A percentile compares a stretch with the other conserved stretches of the same genome.
Evolutionary conservation across 2,797 vertebrate genomes (phyloP).

Genomic region (Netta rufina): DNA sequence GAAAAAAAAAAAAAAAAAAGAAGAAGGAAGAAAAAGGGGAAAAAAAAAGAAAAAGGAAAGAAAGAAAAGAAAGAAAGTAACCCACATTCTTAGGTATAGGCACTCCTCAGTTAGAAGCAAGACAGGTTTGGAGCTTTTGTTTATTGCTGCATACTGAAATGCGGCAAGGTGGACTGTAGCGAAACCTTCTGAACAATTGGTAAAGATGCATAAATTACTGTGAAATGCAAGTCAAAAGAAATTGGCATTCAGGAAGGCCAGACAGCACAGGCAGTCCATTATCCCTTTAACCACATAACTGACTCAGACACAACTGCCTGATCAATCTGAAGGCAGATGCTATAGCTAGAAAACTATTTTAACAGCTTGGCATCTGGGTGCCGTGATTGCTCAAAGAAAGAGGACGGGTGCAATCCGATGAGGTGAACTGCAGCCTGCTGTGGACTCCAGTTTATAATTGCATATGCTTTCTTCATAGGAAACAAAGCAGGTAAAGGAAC

Average conservation of each 20-base stretch:
- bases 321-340: slow-evolving; percentile 52
- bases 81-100: neutral
- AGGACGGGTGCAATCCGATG: neutral
- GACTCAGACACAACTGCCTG: slow-evolving; percentile 59
- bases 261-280: slow-evolving; percentile 45
- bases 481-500: neutral
- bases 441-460: neutral
- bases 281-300: slow-evolving; percentile 68
- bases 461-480: neutral
- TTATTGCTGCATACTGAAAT: neutral
- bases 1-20: neutral
- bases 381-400: neutral
- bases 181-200: slow-evolving; percentile 15
- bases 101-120: neutral
- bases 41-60: neutral
- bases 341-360: slow-evolving; percentile 28
- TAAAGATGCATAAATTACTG: slow-evolving; percentile 46
- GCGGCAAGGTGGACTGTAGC: neutral
- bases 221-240: slow-evolving; percentile 44
- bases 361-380: slow-evolving; percentile 13
- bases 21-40: no score
- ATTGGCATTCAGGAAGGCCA: slow-evolving; percentile 65
- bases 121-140: neutral
- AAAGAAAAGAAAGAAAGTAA: neutral
- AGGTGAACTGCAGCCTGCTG: neutral